Conservation (phyloP, 2,797 vertebrate genomes). For the Chloroceryle inda region DNA sequence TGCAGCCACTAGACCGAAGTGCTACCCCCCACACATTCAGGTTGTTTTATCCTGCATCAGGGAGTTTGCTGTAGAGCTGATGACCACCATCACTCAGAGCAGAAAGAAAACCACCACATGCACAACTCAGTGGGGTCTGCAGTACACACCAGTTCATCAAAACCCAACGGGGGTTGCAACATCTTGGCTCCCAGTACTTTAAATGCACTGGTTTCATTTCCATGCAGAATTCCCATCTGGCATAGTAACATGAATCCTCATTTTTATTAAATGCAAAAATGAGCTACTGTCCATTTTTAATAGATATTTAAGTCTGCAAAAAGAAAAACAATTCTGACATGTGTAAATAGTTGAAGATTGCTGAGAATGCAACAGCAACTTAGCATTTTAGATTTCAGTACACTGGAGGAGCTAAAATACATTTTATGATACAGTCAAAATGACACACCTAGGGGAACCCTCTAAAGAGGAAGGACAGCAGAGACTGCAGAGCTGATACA, state of each 20-base stretch:
- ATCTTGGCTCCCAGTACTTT: neutral
- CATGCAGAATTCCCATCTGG: neutral
- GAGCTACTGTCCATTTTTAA: neutral
- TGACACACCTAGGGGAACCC: neutral
- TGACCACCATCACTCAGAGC: neutral
- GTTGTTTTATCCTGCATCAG: neutral
- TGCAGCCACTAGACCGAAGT: neutral
- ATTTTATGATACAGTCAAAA: neutral
- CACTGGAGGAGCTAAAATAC: neutral
- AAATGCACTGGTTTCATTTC: neutral
- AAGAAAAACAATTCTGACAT: neutral
- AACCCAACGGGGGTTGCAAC: accelerated
- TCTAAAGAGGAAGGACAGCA: neutral
- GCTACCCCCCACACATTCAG: neutral
- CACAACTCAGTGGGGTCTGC: neutral
- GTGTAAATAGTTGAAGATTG: neutral
- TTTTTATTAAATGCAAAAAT: neutral
- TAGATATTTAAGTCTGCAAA: neutral
- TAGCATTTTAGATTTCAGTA: neutral
- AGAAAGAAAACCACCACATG: neutral
- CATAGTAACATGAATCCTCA: neutral
- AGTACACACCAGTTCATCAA: neutral
- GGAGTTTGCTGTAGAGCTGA: neutral
- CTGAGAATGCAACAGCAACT: neutral
- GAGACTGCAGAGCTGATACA: neutral